Evolutionary conservation across 2,113 vertebrate genomes (phyloP).

Genomic region (Poeciliopsis turrubarensis): DNA sequence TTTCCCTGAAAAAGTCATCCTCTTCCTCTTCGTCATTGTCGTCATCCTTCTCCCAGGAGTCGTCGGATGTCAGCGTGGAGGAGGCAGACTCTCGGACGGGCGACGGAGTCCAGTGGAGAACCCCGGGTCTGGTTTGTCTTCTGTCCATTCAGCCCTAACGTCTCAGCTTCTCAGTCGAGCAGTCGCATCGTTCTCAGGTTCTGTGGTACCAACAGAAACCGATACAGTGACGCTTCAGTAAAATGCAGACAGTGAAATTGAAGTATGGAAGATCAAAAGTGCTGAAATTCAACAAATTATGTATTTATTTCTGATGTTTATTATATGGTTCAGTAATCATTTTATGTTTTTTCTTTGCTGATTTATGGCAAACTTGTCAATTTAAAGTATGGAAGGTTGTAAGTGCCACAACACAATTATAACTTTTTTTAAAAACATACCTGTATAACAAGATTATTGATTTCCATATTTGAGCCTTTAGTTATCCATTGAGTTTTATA

Average conservation of each 20-base stretch:
- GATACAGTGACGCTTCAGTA: background rate
- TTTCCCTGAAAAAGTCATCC: constrained; percentile 64
- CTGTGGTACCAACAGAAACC: background rate
- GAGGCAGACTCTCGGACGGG: constrained; percentile 42
- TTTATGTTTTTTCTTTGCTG: background rate
- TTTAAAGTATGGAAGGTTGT: background rate
- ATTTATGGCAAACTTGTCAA: background rate
- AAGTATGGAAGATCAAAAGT: background rate
- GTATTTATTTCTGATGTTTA: too few species aligned
- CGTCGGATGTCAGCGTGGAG: constrained; percentile 52
- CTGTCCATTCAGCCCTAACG: constrained; percentile 34
- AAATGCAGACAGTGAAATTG: background rate
- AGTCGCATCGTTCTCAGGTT: constrained; percentile 11
- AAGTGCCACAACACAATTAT: background rate
- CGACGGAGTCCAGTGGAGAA: constrained; percentile 51
- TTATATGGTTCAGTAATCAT: too few species aligned
- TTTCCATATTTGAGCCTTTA: too few species aligned
- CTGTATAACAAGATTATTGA: too few species aligned
- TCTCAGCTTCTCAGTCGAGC: constrained; percentile 29
- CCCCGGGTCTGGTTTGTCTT: constrained; percentile 31
- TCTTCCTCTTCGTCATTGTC: constrained; percentile 11
- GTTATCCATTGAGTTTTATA: too few species aligned
- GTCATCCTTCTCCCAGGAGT: constrained; percentile 51
- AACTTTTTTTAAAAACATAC: background rate
- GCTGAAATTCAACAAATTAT: background rate